Percentiles rank a stretch among this genome's conserved stretches.
These are phyloP conservation scores for Smittia aterrima DNA, from an alignment of 2,888 invertebrate genomes.

Conservation along the genomic window DNA sequence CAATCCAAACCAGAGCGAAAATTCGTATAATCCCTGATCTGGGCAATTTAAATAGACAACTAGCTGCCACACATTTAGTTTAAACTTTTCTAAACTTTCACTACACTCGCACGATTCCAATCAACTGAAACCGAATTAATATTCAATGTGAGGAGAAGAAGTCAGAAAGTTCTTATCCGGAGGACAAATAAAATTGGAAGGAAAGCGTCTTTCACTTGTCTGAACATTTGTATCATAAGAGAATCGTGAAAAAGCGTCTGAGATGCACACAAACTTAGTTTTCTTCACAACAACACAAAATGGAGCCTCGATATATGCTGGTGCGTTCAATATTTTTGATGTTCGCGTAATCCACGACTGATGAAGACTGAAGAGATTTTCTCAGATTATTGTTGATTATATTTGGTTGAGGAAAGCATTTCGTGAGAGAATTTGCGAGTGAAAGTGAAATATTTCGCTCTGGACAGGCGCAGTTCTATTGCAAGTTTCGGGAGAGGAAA, in stretches of 20 bases:
- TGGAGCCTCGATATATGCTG: neutral
- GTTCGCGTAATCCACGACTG: conserved; percentile 20
- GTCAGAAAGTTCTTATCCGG: neutral
- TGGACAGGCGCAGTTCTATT: neutral
- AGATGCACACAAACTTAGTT: neutral
- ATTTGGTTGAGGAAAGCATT: neutral
- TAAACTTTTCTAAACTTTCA: neutral
- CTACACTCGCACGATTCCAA: neutral
- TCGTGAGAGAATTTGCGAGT: conserved; percentile 1
- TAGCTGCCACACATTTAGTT: neutral
- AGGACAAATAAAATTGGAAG: neutral
- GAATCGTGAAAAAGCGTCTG: neutral
- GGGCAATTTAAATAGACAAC: neutral
- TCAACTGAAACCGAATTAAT: conserved; percentile 10
- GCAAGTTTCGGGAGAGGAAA: no score
- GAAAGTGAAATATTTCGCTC: conserved; percentile 5
- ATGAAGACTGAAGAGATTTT: conserved; percentile 37
- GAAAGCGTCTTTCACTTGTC: neutral
- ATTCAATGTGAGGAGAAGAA: conserved; percentile 7
- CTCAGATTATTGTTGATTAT: conserved; percentile 35
- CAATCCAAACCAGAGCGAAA: neutral
- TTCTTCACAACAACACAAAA: conserved; percentile 12
- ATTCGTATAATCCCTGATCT: neutral
- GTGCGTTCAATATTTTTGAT: neutral
- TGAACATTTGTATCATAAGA: conserved; percentile 1